A percentile compares a stretch with the other conserved stretches of the same genome.
phyloP scores from a whole-genome alignment of 2,113 vertebrate species.

The Brachyhypopomus gauderio region DNA sequence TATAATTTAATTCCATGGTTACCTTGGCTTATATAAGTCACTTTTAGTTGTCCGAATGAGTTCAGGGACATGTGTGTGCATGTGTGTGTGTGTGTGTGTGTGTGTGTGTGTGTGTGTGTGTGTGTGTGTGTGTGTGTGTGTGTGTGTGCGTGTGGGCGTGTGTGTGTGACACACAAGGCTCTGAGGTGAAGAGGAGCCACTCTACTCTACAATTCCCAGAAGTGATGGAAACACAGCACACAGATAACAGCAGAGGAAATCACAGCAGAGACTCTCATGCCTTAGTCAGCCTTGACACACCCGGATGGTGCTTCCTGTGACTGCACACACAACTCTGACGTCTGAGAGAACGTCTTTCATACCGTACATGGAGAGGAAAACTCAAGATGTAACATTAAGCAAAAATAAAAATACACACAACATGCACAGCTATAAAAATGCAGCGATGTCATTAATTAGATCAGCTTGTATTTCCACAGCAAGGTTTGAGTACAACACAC shows the following conservation, averaged over 20 bases:
- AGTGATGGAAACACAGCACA: slow-evolving; percentile 17
- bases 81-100: not conserved
- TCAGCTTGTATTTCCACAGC: too few relatives aligned
- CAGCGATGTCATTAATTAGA: too few relatives aligned
- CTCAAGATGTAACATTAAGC: not conserved
- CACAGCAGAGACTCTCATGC: slow-evolving; percentile 21
- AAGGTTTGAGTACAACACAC: too few relatives aligned
- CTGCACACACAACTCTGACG: not conserved
- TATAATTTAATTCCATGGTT: too few relatives aligned
- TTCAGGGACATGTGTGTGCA: not conserved
- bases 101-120: not conserved
- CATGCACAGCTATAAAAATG: too few relatives aligned
- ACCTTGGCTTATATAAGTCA: too few relatives aligned
- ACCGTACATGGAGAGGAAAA: not conserved
- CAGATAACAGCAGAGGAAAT: slow-evolving; percentile 27
- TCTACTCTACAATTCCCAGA: too few relatives aligned
- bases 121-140: not conserved
- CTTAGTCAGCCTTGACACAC: slow-evolving; percentile 20
- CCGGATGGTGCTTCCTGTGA: slow-evolving; percentile 46
- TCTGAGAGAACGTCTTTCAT: not conserved
- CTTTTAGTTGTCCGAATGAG: too few relatives aligned
- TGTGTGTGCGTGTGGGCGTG: too few relatives aligned
- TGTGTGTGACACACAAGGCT: not conserved
- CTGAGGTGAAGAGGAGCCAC: too few relatives aligned
- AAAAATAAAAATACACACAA: not conserved